These are phyloP conservation scores for Geodia barretti DNA, from an alignment of 37 sponge, comb jelly and placozoan genomes.

Conservation along the genomic window DNA sequence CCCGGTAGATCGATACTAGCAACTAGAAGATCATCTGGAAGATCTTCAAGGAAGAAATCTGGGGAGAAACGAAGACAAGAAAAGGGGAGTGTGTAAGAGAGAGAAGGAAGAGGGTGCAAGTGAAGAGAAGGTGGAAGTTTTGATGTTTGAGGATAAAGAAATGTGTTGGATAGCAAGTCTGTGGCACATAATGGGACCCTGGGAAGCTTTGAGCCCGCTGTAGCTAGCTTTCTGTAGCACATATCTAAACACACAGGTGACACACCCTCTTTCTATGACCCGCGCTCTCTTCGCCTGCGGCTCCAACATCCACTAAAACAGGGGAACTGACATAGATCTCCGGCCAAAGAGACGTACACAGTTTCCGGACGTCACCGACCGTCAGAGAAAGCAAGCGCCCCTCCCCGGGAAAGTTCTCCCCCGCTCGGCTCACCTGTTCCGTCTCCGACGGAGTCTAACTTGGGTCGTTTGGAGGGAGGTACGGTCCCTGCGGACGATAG, in stretches of 20 bases:
- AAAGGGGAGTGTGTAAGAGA: not conserved
- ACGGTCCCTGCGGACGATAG: slow-evolving; percentile 13
- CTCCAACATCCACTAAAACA: no score
- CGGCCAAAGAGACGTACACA: slow-evolving; percentile 20
- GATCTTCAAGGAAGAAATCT: not conserved
- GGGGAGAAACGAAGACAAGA: not conserved
- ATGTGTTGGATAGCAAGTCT: not conserved
- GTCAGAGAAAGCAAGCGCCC: not conserved
- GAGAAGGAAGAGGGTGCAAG: not conserved
- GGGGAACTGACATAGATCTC: no score
- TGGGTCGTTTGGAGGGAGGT: slow-evolving; percentile 35
- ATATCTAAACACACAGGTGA: not conserved
- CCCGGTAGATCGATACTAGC: not conserved
- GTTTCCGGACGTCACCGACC: slow-evolving; percentile 5
- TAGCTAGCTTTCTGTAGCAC: not conserved
- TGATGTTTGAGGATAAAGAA: not conserved
- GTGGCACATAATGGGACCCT: not conserved
- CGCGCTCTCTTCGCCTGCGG: no score
- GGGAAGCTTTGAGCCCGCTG: not conserved
- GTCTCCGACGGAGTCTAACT: slow-evolving; percentile 23
- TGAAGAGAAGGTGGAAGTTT: not conserved
- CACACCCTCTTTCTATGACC: not conserved
- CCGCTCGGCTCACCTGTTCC: slow-evolving; percentile 1
- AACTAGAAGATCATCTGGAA: not conserved
- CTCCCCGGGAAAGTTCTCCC: not conserved